A percentile compares a stretch with the other conserved stretches of the same genome.
These are phyloP conservation scores for Phoxinus phoxinus DNA, from an alignment of 2,113 vertebrate species.

Conservation along the genomic window DNA sequence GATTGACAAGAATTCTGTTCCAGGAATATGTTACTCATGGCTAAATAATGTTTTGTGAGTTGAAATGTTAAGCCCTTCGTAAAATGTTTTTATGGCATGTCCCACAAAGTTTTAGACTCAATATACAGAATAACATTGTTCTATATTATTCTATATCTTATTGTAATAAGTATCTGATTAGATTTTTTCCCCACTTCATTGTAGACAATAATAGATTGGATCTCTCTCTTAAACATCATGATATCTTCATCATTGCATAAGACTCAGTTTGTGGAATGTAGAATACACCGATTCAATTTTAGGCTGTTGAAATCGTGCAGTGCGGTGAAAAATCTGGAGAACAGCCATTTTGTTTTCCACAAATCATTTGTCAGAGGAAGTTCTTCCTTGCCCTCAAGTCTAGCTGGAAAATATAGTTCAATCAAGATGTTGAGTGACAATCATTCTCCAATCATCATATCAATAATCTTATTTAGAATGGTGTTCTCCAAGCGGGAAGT, in stretches of 20 bases:
- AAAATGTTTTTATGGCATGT: not conserved
- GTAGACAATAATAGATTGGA: not conserved
- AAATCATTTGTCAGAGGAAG: conserved; percentile 42
- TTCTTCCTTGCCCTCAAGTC: not conserved
- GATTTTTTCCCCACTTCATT: not conserved
- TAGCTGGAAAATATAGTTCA: conserved; percentile 23
- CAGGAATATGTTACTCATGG: not conserved
- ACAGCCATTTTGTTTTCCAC: conserved; percentile 2
- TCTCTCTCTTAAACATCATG: not conserved
- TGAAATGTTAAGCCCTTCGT: not conserved
- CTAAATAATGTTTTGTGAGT: not conserved
- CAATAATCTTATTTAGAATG: conserved; percentile 73
- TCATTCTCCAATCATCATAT: no score
- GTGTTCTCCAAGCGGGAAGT: conserved; percentile 91
- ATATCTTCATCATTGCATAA: not conserved
- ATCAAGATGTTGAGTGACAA: not conserved
- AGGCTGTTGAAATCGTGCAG: not conserved
- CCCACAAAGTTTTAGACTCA: not conserved
- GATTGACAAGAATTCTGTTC: not conserved
- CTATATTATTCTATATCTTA: not conserved
- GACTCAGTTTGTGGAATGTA: not conserved
- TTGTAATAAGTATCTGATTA: not conserved
- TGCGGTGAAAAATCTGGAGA: not conserved
- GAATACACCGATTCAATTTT: not conserved
- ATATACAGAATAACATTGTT: not conserved